Conservation (phyloP, 2,888 invertebrate species). For the Pilophorus perplexus region DNA sequence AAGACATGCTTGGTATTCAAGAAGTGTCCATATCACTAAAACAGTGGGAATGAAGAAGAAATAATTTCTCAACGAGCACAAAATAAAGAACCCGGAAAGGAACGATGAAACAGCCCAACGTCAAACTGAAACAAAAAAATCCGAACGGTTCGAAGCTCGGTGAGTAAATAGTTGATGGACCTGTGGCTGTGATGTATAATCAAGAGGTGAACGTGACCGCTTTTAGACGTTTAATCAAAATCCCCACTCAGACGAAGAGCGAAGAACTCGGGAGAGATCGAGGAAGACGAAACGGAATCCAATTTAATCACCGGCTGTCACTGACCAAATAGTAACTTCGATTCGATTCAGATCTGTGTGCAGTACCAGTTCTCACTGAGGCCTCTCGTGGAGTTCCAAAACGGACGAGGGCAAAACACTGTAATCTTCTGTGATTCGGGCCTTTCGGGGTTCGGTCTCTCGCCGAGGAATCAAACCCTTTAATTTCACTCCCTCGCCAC, state of each 20-base stretch:
- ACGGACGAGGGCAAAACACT: slow-evolving; percentile 6
- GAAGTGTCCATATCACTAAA: no score
- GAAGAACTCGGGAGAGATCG: neutral
- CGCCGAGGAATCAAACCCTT: neutral
- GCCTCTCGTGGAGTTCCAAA: neutral
- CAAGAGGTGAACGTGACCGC: slow-evolving; percentile 43
- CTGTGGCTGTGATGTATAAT: slow-evolving; percentile 39
- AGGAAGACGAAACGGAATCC: slow-evolving; percentile 20
- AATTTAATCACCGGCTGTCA: slow-evolving; percentile 42
- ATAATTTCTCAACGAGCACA: neutral
- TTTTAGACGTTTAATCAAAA: slow-evolving; percentile 43
- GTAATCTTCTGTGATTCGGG: slow-evolving; percentile 28
- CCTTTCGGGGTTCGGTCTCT: neutral
- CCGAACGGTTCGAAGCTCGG: slow-evolving; percentile 18
- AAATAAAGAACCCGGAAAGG: neutral
- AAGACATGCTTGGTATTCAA: no score
- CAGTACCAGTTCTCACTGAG: slow-evolving; percentile 31
- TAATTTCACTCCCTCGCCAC: neutral
- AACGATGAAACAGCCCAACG: neutral
- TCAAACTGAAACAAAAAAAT: neutral
- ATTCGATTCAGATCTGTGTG: slow-evolving; percentile 40
- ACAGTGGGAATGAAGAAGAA: no score
- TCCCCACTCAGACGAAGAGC: neutral
- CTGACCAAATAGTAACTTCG: slow-evolving; percentile 30
- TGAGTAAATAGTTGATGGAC: slow-evolving; percentile 41